Evolutionary conservation across 1,140 invertebrate genomes (phyloP), one percentile per base, ranked within the genome.

Genomic region (Penaeus japonicus): DNA sequence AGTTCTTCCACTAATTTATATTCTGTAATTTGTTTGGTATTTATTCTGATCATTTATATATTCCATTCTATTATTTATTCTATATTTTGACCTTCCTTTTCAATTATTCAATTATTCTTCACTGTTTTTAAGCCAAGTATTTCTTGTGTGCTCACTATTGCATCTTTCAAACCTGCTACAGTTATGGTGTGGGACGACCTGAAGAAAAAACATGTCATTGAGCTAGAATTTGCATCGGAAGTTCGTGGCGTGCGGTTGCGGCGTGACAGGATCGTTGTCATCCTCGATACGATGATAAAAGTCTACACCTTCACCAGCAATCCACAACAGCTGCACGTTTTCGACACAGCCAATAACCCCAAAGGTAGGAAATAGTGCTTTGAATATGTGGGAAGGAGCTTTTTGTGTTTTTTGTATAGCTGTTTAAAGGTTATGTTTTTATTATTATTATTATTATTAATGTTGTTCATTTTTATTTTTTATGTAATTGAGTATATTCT

Each of bases 171-270:
- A 53, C n/a, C 18, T 88, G 0, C 92, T 93, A 39, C 91, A 96
- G 97, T 99, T 59, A 96, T 99, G 93, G 97, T 99, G 91, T 99
- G 98, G 98, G 98, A 99, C 93, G 98, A 99, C 93, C 92, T 98
- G 75, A 98, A 98, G 91, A 99, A 99, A 93, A 95, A 96, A 90
- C 95, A 97, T 90, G 97, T 98, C 15, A 97, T 99, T 91, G 96
- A 96, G 91, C 93, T 99, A 91, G 97, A 99, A 92, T 99, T 99
- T 92, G 97, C 97, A 92, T 95, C 96, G 78, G 96, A 97, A 77
- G 98, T 99, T 0, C 95, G 97, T 91, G 96, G 96, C 81, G 97
- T 99, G 0, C 95, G 97, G 92, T 94, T 99, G 89, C 94, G 98
- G 92, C 94, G 98, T 92, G 98, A 99, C 93, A 95, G 98, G 91